A percentile compares a stretch with the other conserved stretches of the same genome.
These are phyloP conservation scores for Chionomys nivalis DNA, from an alignment of 2,113 vertebrate genomes.

Conservation along the genomic window DNA sequence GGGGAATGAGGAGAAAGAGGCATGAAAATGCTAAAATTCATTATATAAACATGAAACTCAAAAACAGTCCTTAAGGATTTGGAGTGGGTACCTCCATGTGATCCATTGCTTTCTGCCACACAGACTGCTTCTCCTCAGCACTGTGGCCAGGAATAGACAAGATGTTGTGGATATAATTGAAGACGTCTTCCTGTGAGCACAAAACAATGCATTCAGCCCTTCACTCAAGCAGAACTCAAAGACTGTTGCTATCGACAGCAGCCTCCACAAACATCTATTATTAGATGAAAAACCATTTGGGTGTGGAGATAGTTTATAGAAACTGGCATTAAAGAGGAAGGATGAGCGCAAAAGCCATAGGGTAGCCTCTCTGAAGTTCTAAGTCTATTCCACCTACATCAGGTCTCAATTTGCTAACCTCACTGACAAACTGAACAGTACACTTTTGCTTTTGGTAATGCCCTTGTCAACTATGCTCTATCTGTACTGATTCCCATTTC, in stretches of 20 bases:
- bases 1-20: no score
- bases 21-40: not conserved
- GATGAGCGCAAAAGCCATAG: not conserved
- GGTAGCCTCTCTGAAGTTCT: not conserved
- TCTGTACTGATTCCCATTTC: not conserved
- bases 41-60: not conserved
- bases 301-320: not conserved
- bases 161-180: slow-evolving; percentile 96
- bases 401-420: not conserved
- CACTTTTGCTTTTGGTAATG: not conserved
- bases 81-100: slow-evolving; percentile 89
- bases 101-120: slow-evolving; percentile 91
- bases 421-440: not conserved
- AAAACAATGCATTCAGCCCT: slow-evolving; percentile 45
- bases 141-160: slow-evolving; percentile 95
- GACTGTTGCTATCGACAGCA: not conserved
- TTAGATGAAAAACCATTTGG: slow-evolving; percentile 29
- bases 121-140: slow-evolving; percentile 91
- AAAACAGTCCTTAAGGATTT: not conserved
- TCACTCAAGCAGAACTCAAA: not conserved
- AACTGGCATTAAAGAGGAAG: not conserved
- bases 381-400: slow-evolving; percentile 31
- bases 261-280: not conserved
- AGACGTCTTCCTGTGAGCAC: slow-evolving; percentile 92
- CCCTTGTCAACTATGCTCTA: not conserved